A percentile compares a stretch with the other conserved stretches of the same genome.
These are phyloP conservation scores for Vanacampus margaritifer DNA, from an alignment of 2,113 vertebrate species.

Conservation along the genomic window DNA sequence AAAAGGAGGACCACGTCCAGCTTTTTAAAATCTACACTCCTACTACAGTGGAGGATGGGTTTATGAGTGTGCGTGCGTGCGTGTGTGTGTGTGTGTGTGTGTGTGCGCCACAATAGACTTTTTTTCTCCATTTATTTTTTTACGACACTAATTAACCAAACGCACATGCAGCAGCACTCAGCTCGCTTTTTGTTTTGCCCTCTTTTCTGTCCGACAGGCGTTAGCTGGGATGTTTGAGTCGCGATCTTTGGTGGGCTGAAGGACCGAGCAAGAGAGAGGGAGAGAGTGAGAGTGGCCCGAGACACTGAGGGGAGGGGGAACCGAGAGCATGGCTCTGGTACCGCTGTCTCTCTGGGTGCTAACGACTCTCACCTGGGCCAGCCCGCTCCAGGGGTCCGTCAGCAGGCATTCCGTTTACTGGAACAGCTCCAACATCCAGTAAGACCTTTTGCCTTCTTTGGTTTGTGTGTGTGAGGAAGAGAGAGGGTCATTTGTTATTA, in stretches of 20 bases:
- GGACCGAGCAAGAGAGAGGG: slow-evolving; percentile 47
- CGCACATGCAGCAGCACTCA: slow-evolving; percentile 18
- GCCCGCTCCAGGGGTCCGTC: slow-evolving; percentile 73
- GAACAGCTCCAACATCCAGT: slow-evolving; percentile 96
- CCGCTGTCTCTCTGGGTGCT: slow-evolving; percentile 71
- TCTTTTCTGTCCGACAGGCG: slow-evolving; percentile 44
- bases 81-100: neutral
- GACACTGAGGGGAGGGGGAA: slow-evolving; percentile 45
- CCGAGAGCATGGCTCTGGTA: slow-evolving; percentile 74
- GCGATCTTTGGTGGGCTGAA: slow-evolving; percentile 62
- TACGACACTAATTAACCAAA: slow-evolving; percentile 42
- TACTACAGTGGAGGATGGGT: neutral
- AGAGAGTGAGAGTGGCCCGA: slow-evolving; percentile 18
- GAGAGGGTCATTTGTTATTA: neutral
- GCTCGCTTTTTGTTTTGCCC: slow-evolving; percentile 28
- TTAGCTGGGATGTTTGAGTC: slow-evolving; percentile 69
- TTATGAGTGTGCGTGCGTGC: neutral
- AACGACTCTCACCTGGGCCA: slow-evolving; percentile 74
- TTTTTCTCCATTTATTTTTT: slow-evolving; percentile 23
- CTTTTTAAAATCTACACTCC: neutral
- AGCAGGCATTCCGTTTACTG: slow-evolving; percentile 90
- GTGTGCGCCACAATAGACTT: slow-evolving; percentile 54
- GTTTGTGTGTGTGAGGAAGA: neutral
- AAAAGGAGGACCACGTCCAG: slow-evolving; percentile 9
- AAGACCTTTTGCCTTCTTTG: slow-evolving; percentile 48